Evolutionary conservation across 2,888 invertebrate genomes (phyloP), one percentile per base, ranked within the genome.

Genomic region (Erannis defoliaria): DNA sequence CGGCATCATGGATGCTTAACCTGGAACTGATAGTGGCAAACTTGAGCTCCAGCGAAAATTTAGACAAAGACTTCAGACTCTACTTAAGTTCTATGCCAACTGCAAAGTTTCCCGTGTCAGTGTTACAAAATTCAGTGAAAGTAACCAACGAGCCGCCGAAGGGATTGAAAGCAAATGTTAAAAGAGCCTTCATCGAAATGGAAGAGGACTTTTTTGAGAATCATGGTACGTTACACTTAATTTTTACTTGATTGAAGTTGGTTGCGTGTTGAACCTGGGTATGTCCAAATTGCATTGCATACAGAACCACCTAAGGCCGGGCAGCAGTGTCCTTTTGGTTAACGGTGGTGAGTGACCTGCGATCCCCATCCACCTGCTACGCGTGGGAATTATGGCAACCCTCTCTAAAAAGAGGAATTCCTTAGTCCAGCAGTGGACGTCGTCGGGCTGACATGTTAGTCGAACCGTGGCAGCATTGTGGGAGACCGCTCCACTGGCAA

Each of bases 111-210:
- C 98, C 98, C 0, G 97, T 98, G 0, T 97, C 97, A 1, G 96
- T 99, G 9, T 92, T 99, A 1, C 98, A 98, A 84, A 98, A 98
- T 84, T 96, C 98, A 0, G 97, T 98, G 0, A 98, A 98, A 91
- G 97, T 98, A 55, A 98, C 98, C 0, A 98, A 98, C 82, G 98
- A 99, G 82, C 97, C 98, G 0, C 98, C 98, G 0, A 98, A 97
- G 84, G 98, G 98, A 0, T 90, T 98, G 2, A 95, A 97, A 74
- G 97, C 98, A 6, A 98, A 98, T 81, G 94, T 99, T 0, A 96
- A 97, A 71, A 94, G 97, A 74, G 97, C 98, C 0, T 95, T 98
- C 66, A 93, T 94, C 48, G 96, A 97, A 80, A 94, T 98, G 81
- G 94, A 95, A 29, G 95, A 95, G 48, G 95, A 96, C 53, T 97